These are phyloP conservation scores for Rachycentron canadum DNA, from an alignment of 2,797 vertebrate species.

Conservation along the genomic window DNA sequence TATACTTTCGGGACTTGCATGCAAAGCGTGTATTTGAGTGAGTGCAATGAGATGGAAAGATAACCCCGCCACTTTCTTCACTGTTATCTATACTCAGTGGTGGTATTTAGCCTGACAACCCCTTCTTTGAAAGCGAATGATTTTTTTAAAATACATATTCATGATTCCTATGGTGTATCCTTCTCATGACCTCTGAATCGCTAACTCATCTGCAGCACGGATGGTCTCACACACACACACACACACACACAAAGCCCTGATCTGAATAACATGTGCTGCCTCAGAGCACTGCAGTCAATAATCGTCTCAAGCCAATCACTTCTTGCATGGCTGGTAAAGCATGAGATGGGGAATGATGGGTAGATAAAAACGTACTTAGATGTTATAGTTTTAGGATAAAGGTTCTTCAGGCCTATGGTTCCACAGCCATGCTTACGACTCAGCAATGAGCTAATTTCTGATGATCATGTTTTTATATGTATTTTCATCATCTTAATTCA, in stretches of 20 bases:
- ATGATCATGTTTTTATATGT: too few species aligned
- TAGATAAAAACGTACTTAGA: conserved; percentile 20
- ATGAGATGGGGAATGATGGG: conserved; percentile 31
- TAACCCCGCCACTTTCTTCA: conserved; percentile 34
- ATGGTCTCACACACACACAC: background rate
- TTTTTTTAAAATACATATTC: conserved; percentile 70
- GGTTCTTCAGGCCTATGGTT: background rate
- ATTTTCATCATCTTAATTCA: background rate
- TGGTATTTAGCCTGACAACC: conserved; percentile 66
- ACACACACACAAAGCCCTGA: conserved; percentile 22
- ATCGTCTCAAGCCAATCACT: conserved; percentile 60
- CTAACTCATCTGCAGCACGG: conserved; percentile 34
- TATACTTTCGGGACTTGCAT: conserved; percentile 26
- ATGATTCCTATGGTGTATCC: conserved; percentile 57
- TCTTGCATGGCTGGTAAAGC: conserved; percentile 43
- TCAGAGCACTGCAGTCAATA: conserved; percentile 34
- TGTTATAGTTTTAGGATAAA: background rate
- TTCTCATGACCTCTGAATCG: conserved; percentile 62
- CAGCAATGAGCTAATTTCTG: background rate
- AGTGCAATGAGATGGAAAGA: conserved; percentile 58
- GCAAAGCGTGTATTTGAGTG: background rate
- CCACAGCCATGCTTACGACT: background rate
- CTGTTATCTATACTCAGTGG: conserved; percentile 59
- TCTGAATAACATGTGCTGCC: conserved; percentile 39
- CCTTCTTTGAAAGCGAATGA: conserved; percentile 59